phyloP scores from a whole-genome alignment of 2,113 vertebrate species.

The Sphaerodactylus townsendi region DNA sequence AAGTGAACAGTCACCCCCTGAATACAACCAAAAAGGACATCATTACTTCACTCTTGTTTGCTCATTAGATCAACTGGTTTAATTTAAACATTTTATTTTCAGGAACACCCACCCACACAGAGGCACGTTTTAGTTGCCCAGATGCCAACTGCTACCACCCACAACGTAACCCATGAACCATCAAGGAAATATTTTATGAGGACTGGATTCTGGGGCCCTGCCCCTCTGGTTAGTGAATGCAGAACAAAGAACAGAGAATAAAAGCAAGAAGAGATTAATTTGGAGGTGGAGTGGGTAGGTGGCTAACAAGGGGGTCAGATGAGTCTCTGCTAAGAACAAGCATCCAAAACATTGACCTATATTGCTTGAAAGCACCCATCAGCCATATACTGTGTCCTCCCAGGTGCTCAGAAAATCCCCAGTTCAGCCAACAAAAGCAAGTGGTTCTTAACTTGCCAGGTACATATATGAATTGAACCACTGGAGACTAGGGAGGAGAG shows the following conservation, averaged over 20 bases:
- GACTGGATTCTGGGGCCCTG: neutral
- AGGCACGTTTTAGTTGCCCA: neutral
- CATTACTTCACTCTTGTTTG: neutral
- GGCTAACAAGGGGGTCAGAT: neutral
- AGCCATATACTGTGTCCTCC: neutral
- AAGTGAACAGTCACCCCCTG: neutral
- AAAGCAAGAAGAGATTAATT: neutral
- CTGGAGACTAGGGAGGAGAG: too few species aligned
- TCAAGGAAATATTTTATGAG: neutral
- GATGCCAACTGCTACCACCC: neutral
- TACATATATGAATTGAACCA: too few species aligned
- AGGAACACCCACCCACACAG: neutral
- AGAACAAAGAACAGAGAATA: neutral
- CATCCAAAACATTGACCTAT: neutral
- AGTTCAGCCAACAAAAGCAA: neutral
- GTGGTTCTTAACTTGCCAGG: too few species aligned
- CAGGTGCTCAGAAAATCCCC: neutral
- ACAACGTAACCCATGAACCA: neutral
- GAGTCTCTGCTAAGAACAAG: neutral
- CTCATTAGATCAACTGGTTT: neutral
- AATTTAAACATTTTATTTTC: neutral
- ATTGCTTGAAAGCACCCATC: neutral
- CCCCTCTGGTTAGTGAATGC: neutral
- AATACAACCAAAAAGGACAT: neutral
- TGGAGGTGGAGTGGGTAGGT: neutral